Evolutionary conservation across 2,888 invertebrate species (phyloP), one percentile per base, ranked within the genome.

Genomic region (Chamaedrilus cognettii): DNA sequence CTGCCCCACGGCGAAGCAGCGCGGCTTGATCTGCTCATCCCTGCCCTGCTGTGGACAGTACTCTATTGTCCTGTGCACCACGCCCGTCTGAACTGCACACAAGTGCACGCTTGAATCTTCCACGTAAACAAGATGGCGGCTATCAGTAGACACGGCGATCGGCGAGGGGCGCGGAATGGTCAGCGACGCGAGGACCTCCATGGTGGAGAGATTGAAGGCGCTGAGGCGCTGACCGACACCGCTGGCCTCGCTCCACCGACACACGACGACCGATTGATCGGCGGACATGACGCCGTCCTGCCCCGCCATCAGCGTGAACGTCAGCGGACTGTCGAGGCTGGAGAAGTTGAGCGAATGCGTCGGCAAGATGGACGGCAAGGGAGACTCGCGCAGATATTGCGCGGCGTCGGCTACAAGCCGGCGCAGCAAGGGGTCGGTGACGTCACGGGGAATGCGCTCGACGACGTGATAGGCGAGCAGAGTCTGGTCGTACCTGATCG

Each of bases 11-110:
- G 64, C 62, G 28, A 70, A 28, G 31, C 59, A 56, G 15, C 66
- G 42, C 26, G 62, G 50, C 4, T 58, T 64, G 19, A 61, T 42
- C 26, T 58, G 59, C 3, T 66, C 70, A n/a, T n/a, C n/a, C n/a
- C n/a, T n/a, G n/a, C n/a, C n/a, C n/a, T n/a, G n/a, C n/a, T n/a
- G n/a, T n/a, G n/a, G n/a, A n/a, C n/a, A n/a, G 57, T 64, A 66
- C 28, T 32, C 34, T 23, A 65, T 51, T 26, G 49, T 28, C 33
- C 58, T 32, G 5, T 60, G 32, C 1, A 59, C 5, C 2, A 70
- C 70, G 26, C 70, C 70, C 3, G 61, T 65, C 5, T 72, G 56
- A 5, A 70, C 51, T 26, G 68, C 72, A 33, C 61, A 57, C 33
- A 66, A 30, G 35, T 59, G 28, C 49, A 68, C 1, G 5, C 49